Base-by-base conservation (phyloP, 2,113 vertebrate genomes). In the Tenebrosternarchus preto region DNA sequence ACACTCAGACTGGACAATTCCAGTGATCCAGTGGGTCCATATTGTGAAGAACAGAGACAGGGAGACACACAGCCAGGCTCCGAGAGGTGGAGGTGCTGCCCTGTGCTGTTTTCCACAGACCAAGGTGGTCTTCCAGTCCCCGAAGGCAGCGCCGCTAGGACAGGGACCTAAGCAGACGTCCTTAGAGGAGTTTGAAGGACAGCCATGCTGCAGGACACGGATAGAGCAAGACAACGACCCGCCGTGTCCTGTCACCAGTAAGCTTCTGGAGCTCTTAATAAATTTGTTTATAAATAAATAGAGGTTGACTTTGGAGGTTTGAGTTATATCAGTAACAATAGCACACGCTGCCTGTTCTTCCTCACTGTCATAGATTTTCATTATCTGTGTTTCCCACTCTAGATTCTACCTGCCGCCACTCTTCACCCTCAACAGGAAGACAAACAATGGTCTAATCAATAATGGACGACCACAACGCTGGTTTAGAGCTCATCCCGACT, bases 381-480 rank as follows among this genome's bases (percentile, higher is more conserved):
- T n/a, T n/a, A n/a, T 31, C 53, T 75, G 46, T 50, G 53, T 67
- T 36, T 68, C 64, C 64, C 33, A 4, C 64, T 39, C 33, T 9
- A 22, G 8, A 31, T 39, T 9, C 31, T 2, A 31, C 33, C 31
- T 36, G 9, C 64, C 12, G 31, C 31, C 64, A 68, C 31, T n/a
- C 8, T 22, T 22, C 19, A 3, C 64, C 31, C 64, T 68, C 29
- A 22, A 53, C 71, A 80, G 79, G 79, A 80, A 80, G 53, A 59
- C 9, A 80, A 36, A 80, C 79, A 85, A 85, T 66, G 63, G 76
- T 22, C 33, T 82, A 80, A 85, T 85, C 83, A 82, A 82, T 85
- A 80, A 82, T 46, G 77, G 55, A 33, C 36, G 31, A 39, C 11
- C 80, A 29, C 2, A 73, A 55, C 69, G 33, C 25, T 20, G 50